Evolutionary conservation across 2,797 vertebrate species (phyloP).

Genomic region (Lithobates pipiens): DNA sequence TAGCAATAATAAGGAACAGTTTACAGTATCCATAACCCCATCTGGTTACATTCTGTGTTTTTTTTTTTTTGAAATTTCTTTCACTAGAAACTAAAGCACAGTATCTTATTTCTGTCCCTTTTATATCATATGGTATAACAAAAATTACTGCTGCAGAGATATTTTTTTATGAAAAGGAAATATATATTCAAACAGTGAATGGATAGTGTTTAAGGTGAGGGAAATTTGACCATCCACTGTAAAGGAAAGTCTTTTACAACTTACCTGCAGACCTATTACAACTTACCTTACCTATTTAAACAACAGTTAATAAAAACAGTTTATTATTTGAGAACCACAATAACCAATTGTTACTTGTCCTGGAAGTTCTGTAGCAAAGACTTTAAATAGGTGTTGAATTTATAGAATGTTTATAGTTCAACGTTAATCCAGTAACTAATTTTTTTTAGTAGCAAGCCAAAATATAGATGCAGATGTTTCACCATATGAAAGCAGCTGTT

Average conservation of each 20-base stretch:
- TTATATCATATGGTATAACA: too few species aligned
- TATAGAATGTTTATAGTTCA: neutral
- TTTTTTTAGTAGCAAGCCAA: neutral
- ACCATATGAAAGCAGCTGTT: too few species aligned
- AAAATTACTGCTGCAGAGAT: neutral
- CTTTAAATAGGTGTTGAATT: neutral
- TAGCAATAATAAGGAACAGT: too few species aligned
- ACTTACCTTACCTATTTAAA: conserved; percentile 59
- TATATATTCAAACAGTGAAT: conserved; percentile 18
- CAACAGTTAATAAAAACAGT: neutral
- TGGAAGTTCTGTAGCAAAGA: neutral
- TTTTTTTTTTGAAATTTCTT: too few species aligned
- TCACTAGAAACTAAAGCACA: too few species aligned
- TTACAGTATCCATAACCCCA: too few species aligned
- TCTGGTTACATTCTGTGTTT: too few species aligned
- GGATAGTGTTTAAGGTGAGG: conserved; percentile 1
- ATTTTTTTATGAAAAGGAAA: neutral
- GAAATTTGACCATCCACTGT: conserved; percentile 33
- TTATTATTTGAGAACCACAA: neutral
- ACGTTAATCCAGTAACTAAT: neutral
- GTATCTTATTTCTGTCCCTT: too few species aligned
- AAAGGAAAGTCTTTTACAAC: conserved; percentile 61
- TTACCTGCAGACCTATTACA: conserved; percentile 68
- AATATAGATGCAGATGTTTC: too few species aligned
- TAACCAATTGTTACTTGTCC: neutral